Conservation (phyloP, 2,113 vertebrate species). For the Gambusia holbrooki region DNA sequence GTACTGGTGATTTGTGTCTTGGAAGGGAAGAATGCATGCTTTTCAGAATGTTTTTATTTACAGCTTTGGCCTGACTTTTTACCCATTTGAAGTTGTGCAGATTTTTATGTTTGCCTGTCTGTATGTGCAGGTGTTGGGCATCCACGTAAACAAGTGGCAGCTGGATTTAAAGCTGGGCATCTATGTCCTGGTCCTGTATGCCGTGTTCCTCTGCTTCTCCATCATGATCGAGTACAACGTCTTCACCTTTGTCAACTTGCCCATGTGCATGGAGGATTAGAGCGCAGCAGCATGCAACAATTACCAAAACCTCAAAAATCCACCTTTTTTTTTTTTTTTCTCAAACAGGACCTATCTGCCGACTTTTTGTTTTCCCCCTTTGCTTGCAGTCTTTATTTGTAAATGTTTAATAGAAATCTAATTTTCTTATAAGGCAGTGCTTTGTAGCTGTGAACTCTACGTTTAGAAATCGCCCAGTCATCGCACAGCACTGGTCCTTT, state of each 20-base stretch:
- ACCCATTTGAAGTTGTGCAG: too few relatives aligned
- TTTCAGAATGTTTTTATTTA: too few relatives aligned
- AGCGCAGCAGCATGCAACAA: conserved; percentile 50
- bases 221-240: conserved; percentile 98
- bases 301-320: conserved; percentile 61
- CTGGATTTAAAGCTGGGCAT: conserved; percentile 91
- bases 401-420: conserved; percentile 30
- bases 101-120: not conserved
- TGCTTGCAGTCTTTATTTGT: conserved; percentile 24
- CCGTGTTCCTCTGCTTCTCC: conserved; percentile 94
- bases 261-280: conserved; percentile 92
- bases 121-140: conserved; percentile 85
- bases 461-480: conserved; percentile 41
- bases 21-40: too few relatives aligned
- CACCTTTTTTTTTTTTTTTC: not conserved
- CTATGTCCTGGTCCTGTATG: conserved; percentile 90
- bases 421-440: conserved; percentile 43
- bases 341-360: conserved; percentile 52
- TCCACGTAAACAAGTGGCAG: conserved; percentile 94
- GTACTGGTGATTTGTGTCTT: too few relatives aligned
- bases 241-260: conserved; percentile 98
- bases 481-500: conserved; percentile 54
- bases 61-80: too few relatives aligned
- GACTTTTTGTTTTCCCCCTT: conserved; percentile 25
- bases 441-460: conserved; percentile 35